Evolutionary conservation across 2,888 invertebrate species (phyloP).

Genomic region (Xestia ashworthii): DNA sequence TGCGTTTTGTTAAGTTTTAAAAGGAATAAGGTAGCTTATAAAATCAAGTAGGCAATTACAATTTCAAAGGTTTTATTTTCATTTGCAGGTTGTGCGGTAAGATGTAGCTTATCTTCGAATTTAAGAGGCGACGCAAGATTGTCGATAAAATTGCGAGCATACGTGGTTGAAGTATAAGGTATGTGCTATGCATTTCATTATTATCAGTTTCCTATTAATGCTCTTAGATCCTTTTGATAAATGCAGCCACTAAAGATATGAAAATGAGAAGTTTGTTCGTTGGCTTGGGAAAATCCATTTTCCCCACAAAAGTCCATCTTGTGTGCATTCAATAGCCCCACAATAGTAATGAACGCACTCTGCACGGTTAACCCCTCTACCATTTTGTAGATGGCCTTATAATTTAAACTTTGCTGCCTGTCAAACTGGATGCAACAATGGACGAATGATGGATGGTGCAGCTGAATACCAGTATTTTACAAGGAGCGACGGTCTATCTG

Average conservation of each 20-base stretch:
- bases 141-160: background rate
- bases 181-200: background rate
- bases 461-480: no score
- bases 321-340: background rate
- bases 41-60: constrained; percentile 40
- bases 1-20: constrained; percentile 44
- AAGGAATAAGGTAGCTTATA: constrained; percentile 29
- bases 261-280: background rate
- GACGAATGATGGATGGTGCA: no score
- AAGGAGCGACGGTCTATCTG: no score
- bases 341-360: background rate
- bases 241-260: background rate
- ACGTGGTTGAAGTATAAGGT: background rate
- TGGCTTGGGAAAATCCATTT: background rate
- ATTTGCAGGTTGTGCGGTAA: constrained; percentile 18
- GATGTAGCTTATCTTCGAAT: constrained; percentile 30
- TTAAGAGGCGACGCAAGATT: constrained; percentile 26
- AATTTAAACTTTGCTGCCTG: background rate
- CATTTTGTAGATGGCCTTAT: no score
- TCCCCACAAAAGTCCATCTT: background rate
- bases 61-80: constrained; percentile 30
- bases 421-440: no score
- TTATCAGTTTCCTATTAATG: background rate
- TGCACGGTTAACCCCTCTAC: background rate
- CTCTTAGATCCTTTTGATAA: background rate